phyloP scores from a whole-genome alignment of 1,140 invertebrate genomes.

The Rhyzopertha dominica region DNA sequence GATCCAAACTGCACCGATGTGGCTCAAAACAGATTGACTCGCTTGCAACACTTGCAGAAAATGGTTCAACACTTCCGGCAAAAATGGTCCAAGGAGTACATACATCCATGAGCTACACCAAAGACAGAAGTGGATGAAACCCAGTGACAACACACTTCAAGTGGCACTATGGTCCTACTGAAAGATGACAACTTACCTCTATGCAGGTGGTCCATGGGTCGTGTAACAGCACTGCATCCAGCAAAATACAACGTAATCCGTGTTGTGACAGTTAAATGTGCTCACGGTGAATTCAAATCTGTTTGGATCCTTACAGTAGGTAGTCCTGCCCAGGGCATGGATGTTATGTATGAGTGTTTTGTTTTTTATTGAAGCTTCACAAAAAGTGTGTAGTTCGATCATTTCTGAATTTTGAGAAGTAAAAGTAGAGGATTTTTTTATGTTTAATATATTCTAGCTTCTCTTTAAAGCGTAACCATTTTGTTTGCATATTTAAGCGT shows the following conservation, averaged over 20 bases:
- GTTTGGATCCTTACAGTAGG: too few species aligned
- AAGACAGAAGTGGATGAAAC: constrained; percentile 23
- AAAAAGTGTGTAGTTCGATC: too few species aligned
- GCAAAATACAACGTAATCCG: constrained; percentile 15
- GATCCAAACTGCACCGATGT: constrained; percentile 3
- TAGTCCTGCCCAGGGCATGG: too few species aligned
- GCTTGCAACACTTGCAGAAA: constrained; percentile 26
- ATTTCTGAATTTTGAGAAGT: too few species aligned
- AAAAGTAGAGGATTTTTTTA: too few species aligned
- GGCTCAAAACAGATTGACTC: constrained; percentile 10
- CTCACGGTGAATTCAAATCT: too few species aligned
- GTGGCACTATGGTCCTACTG: constrained; percentile 19
- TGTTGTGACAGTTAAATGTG: constrained; percentile 3
- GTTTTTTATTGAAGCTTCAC: too few species aligned
- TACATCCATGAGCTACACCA: constrained; percentile 26
- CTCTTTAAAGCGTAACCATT: too few species aligned
- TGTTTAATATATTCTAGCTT: too few species aligned
- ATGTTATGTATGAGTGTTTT: too few species aligned
- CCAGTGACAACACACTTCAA: too few species aligned
- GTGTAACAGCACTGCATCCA: constrained; percentile 14
- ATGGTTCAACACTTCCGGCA: constrained; percentile 28
- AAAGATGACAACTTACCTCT: constrained; percentile 25
- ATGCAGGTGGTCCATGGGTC: constrained; percentile 21
- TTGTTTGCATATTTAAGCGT: too few species aligned
- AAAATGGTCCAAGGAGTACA: constrained; percentile 28